Conservation (phyloP, 2,797 vertebrate genomes). For the Lagorchestes hirsutus region DNA sequence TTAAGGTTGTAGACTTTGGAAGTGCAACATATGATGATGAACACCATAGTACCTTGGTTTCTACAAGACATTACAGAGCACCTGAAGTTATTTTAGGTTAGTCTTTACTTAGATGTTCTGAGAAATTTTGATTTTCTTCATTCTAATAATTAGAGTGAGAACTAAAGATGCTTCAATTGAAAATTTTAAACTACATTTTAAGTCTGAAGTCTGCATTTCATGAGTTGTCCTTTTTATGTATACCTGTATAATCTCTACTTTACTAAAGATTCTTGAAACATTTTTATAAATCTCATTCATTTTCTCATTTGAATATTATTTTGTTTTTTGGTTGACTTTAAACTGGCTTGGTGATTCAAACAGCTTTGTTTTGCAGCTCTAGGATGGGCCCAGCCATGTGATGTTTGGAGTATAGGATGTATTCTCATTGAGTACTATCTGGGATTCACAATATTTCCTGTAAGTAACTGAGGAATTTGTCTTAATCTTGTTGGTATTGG, state of each 20-base stretch:
- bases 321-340: conserved; percentile 11
- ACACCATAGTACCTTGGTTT: conserved; percentile 92
- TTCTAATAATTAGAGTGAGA: not conserved
- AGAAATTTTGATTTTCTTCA: not conserved
- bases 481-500: not conserved
- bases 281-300: not conserved
- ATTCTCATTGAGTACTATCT: conserved; percentile 94
- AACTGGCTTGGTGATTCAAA: conserved; percentile 23
- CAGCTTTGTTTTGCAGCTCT: conserved; percentile 85
- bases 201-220: not conserved
- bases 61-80: conserved; percentile 93
- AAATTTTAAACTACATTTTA: not conserved
- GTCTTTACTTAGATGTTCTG: conserved; percentile 36
- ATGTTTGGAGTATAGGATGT: conserved; percentile 94
- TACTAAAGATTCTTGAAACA: not conserved
- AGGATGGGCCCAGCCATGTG: conserved; percentile 93
- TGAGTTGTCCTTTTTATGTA: not conserved
- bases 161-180: not conserved
- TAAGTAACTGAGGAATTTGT: conserved; percentile 67
- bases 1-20: conserved; percentile 93
- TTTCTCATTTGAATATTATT: not conserved
- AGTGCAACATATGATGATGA: conserved; percentile 93
- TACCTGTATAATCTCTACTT: not conserved
- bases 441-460: conserved; percentile 93
- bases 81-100: conserved; percentile 94